phyloP scores from a whole-genome alignment of 2,888 invertebrate genomes.

The Heteropelma amictum region DNA sequence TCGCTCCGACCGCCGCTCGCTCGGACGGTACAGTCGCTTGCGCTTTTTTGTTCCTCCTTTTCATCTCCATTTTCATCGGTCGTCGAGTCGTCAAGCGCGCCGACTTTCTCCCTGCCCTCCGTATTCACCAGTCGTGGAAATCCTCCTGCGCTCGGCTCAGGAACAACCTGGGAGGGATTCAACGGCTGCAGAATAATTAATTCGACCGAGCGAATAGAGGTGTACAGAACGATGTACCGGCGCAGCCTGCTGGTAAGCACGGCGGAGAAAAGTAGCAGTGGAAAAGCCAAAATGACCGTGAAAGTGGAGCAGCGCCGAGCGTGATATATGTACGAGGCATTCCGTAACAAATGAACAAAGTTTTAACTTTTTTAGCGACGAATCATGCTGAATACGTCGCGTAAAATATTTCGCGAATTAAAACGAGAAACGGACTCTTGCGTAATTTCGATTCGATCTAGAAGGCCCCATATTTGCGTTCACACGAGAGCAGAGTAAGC shows the following conservation, averaged over 20 bases:
- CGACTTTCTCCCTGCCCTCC: not conserved
- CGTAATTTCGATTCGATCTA: no score
- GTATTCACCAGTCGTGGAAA: not conserved
- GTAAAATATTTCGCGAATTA: no score
- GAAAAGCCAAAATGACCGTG: not conserved
- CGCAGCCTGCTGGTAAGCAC: not conserved
- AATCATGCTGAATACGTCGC: no score
- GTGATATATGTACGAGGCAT: not conserved
- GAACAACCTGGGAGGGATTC: not conserved
- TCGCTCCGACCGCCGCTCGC: slow-evolving; percentile 29
- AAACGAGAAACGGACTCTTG: no score
- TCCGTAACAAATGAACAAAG: not conserved
- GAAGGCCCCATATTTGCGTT: no score
- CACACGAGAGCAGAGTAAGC: no score
- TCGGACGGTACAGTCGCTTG: not conserved
- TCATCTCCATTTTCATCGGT: not conserved
- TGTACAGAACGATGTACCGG: not conserved
- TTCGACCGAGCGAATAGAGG: not conserved
- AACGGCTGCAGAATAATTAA: not conserved
- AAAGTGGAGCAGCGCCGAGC: not conserved
- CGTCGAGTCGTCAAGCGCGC: not conserved
- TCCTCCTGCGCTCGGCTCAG: not conserved
- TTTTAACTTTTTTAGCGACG: no score
- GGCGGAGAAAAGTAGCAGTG: not conserved
- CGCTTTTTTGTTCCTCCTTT: not conserved